Base-by-base conservation (phyloP, 2,888 invertebrate genomes). In the Eristalis arbustorum region DNA sequence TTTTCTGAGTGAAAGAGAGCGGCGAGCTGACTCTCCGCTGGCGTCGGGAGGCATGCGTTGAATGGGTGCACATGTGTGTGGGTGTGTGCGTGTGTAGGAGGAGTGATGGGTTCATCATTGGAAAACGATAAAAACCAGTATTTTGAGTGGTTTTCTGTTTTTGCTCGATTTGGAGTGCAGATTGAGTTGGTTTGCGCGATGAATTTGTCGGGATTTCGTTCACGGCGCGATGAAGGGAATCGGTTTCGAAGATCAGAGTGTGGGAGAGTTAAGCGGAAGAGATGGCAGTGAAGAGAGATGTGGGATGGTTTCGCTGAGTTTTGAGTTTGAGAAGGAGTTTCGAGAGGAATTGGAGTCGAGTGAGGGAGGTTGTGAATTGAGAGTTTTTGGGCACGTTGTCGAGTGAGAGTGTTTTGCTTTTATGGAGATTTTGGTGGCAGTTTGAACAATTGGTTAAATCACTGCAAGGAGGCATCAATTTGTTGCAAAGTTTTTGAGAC, bases 101-200 rank as follows among this genome's bases (percentile, higher is more conserved):
- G 87, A 87, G 83, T 78, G 37, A 77, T 73, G 59, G 22, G 11
- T 14, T 1, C n/a, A 25, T 28, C 79, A 87, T 87, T 83, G 87
- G 67, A 83, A 87, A 85, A 71, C 74, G 22, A 74, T 85, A 82
- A 77, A 71, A 85, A 81, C 85, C 85, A 62, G 81, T 85, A 82
- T 85, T 85, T 81, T 85, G 69, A 77, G 77, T 49, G 49, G 18
- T 49, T 8, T 31, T 31, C 1, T 6, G 3, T 0, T 31, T 31
- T 31, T 31, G 31, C 5, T 31, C 31, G 31, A 31, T 31, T 31
- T 31, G 0, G 31, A 8, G 18, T 8, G 59, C 66, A 64, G 18
- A n/a, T 25, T 18, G 40, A 14, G 37, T 22, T 3, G 57, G 14
- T 59, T 25, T 23, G 13, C 10, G 57, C 23, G 49, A n/a, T 49